Base-by-base conservation (phyloP, 1,140 invertebrate genomes). In the Bacillus rossius region DNA sequence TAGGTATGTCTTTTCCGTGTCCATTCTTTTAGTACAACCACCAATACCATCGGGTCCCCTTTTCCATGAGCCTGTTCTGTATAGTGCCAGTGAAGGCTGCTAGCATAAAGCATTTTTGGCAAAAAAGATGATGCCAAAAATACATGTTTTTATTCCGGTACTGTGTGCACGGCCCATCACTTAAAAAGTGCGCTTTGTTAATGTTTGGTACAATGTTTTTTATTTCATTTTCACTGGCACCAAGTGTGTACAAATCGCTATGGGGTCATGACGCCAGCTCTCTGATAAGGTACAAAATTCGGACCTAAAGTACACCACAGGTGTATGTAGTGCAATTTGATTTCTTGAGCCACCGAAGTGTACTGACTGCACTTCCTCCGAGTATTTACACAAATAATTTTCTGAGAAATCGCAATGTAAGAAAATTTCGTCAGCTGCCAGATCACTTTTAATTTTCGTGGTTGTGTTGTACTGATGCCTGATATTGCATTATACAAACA, bases 251-350 rank as follows among this genome's bases (percentile, higher is more conserved):
- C 56, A 52, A 25, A 65, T 60, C 26, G 64, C 59, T 13, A 54
- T 17, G n/a, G 50, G 42, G 53, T 65, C 64, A 38, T 64, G 59
- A 48, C 50, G 45, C 25, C 61, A 22, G 16, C 56, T 59, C n/a
- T 23, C 2, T 22, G 62, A 65, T 42, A n/a, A 51, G 22, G 59
- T 65, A 23, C 52, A 63, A 60, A 65, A 65, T 45, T 45, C 43
- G n/a, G 17, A 19, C 43, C 17, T 19, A 25, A 16, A 47, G 51
- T 53, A 53, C 19, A 53, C 22, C 13, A 53, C 7, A 14, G 23
- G 22, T 17, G 57, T 58, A 20, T 59, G 50, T 10, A 59, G 40
- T 8, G 57, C 20, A 16, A 59, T 47, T 59, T 59, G 51, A 22
- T 59, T 38, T 20, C 49, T 56, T 13, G 50, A 56, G 17, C 37